phyloP scores from a whole-genome alignment of 2,797 vertebrate species.

The Pseudochaenichthys georgianus region DNA sequence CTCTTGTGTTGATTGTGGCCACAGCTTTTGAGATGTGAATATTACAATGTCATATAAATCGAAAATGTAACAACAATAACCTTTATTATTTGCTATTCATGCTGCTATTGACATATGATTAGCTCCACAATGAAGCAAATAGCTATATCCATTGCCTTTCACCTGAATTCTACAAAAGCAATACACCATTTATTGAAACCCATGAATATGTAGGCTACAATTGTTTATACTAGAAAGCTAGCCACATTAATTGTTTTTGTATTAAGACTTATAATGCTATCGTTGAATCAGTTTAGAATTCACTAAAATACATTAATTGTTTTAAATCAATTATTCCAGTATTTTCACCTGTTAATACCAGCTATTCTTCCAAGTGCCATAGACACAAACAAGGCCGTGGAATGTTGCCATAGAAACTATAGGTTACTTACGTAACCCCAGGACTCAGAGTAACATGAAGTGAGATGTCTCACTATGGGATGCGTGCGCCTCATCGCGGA shows the following conservation, averaged over 20 bases:
- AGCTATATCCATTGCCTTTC: not conserved
- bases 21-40: not conserved
- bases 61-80: not conserved
- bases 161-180: not conserved
- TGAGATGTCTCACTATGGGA: too few species aligned
- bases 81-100: not conserved
- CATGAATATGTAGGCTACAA: not conserved
- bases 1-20: not conserved
- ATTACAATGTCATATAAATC: not conserved
- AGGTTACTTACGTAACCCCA: too few species aligned
- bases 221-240: not conserved
- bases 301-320: constrained; percentile 1
- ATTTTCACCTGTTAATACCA: constrained; percentile 47
- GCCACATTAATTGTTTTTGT: not conserved
- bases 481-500: too few species aligned
- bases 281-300: constrained; percentile 2
- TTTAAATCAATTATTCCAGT: constrained; percentile 38
- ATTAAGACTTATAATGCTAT: too few species aligned
- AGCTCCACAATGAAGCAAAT: not conserved
- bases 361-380: constrained; percentile 40
- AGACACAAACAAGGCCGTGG: constrained; percentile 43
- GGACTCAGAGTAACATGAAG: too few species aligned
- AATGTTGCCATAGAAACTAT: constrained; percentile 55
- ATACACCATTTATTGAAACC: not conserved
- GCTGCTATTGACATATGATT: not conserved